Base-by-base conservation (phyloP, 2,113 vertebrate species). In the Myotis davidii region DNA sequence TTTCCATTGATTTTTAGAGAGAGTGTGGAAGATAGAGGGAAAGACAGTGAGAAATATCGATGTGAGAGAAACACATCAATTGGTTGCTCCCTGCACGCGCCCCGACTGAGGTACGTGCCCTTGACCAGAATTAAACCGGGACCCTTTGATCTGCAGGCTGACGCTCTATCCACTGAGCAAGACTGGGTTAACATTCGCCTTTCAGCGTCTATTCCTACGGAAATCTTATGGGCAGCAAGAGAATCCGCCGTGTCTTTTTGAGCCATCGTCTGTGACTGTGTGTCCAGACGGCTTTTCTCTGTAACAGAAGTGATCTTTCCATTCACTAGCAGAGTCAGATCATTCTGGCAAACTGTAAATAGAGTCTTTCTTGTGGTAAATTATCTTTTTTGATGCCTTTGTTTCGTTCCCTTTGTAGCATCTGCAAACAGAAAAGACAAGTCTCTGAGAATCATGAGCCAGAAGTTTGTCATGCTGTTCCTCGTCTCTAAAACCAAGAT, bases 391-490 rank as follows among this genome's bases (percentile, higher is more conserved):
- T 98, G 94, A 98, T 93, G 42, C 83, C 97, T 97, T 97, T 87
- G 10, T 98, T 85, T 96, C 86, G n/a, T 98, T 97, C 97, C 65
- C 96, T 69, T 97, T 95, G 90, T 97, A 99, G 99, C 98, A 97
- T 98, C 98, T 83, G 98, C 98, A 83, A 98, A 98, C 96, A 99
- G 99, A 98, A 99, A 99, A 98, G 99, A 99, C 98, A 99, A 99
- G 96, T 99, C 99, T 4, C 98, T 99, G 96, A 98, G 99, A 91
- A 99, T 99, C 97, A 99, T 99, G 99, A 99, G 99, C 98, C 99
- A 99, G 98, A 99, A 99, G 97, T 99, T 99, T 95, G 99, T 99
- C 98, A 99, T 99, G 99, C 98, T 99, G 56, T 99, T 99, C 98
- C 99, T 99, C 86, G 99, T 99, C 95, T 99, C 99, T 91, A 99